Conservation (phyloP, 2,797 vertebrate genomes). For the Eulemur albifrons region DNA sequence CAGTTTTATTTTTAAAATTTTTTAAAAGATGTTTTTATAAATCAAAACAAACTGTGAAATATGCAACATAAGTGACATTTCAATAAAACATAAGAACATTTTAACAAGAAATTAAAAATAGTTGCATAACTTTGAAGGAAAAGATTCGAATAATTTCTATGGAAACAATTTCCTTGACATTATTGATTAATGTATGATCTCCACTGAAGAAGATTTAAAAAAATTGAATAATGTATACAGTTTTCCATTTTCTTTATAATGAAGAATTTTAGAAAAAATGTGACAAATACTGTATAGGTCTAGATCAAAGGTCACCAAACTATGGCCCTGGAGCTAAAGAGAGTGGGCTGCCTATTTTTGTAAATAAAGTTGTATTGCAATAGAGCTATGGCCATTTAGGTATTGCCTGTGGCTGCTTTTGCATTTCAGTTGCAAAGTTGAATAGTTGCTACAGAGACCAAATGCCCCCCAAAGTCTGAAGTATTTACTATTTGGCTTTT, state of each 20-base stretch:
- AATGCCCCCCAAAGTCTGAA: not conserved
- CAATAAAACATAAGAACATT: not conserved
- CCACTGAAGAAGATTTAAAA: not conserved
- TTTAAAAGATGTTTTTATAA: not conserved
- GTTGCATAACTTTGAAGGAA: not conserved
- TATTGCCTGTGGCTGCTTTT: not conserved
- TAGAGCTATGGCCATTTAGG: not conserved
- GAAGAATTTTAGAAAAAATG: not conserved
- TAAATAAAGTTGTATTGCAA: not conserved
- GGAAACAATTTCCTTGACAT: not conserved
- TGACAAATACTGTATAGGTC: not conserved
- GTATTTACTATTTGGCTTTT: not conserved
- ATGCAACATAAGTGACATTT: not conserved
- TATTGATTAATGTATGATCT: not conserved
- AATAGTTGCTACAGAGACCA: not conserved
- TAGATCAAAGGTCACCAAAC: not conserved
- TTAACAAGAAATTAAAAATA: not conserved
- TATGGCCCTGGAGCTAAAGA: not conserved
- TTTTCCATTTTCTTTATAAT: not conserved
- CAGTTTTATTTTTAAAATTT: not conserved
- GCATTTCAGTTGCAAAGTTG: not conserved
- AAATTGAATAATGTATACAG: not conserved
- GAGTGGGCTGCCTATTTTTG: not conserved
- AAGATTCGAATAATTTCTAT: not conserved
- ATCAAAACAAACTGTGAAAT: constrained; percentile 9